phyloP scores from a whole-genome alignment of 1,140 invertebrate genomes.

The Drosophila neocordata region DNA sequence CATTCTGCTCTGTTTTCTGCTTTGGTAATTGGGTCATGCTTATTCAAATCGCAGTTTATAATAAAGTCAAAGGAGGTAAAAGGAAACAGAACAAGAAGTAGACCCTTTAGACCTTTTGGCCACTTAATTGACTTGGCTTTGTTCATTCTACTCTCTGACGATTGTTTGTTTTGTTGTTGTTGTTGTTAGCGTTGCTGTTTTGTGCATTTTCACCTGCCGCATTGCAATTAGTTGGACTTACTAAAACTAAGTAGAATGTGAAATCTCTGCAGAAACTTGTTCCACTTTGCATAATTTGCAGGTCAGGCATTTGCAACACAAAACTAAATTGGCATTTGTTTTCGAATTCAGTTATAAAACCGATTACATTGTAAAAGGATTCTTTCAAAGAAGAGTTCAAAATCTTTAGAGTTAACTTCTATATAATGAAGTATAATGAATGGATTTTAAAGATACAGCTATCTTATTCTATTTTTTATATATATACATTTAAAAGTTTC shows the following conservation, averaged over 20 bases:
- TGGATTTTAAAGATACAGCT: no score
- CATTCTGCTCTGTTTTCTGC: slow-evolving; percentile 18
- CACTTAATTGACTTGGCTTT: slow-evolving; percentile 69
- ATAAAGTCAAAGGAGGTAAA: slow-evolving; percentile 22
- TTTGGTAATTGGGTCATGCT: slow-evolving; percentile 70
- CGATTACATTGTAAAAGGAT: neutral
- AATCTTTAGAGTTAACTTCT: no score
- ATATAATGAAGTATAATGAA: no score
- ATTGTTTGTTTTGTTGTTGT: slow-evolving; percentile 32
- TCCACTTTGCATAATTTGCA: slow-evolving; percentile 70
- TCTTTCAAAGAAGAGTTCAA: no score
- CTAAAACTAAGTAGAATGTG: slow-evolving; percentile 2
- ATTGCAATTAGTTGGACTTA: slow-evolving; percentile 65
- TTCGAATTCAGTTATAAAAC: slow-evolving; percentile 39
- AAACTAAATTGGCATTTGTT: slow-evolving; percentile 59
- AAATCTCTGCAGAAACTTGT: slow-evolving; percentile 56
- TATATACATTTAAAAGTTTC: no score
- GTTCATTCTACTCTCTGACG: neutral
- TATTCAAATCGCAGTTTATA: slow-evolving; percentile 64
- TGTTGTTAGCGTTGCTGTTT: slow-evolving; percentile 1
- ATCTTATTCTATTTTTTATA: no score
- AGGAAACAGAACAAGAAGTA: neutral
- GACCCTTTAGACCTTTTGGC: slow-evolving; percentile 40
- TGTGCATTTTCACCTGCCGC: slow-evolving; percentile 40
- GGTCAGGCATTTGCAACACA: slow-evolving; percentile 52